These are phyloP conservation scores for Stenoptilia bipunctidactyla DNA, from an alignment of 2,888 invertebrate species.

Conservation along the genomic window DNA sequence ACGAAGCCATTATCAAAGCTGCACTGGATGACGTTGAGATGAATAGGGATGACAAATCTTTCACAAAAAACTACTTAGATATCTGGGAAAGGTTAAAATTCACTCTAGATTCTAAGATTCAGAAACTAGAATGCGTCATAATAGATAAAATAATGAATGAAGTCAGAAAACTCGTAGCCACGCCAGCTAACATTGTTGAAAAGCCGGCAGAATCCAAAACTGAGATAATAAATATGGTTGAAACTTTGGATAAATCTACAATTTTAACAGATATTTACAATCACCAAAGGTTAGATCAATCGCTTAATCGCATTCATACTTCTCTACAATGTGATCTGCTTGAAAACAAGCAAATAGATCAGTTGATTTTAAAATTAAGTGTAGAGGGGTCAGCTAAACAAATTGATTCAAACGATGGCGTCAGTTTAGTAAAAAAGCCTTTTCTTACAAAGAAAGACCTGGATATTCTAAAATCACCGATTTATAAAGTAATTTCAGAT, in stretches of 20 bases:
- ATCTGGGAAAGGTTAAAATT: constrained; percentile 36
- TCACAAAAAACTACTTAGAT: constrained; percentile 25
- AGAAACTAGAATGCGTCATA: constrained; percentile 36
- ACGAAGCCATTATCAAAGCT: constrained; percentile 27
- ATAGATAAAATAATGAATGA: constrained; percentile 36
- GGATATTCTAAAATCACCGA: background rate
- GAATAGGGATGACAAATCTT: constrained; percentile 19
- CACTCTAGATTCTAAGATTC: constrained; percentile 33
- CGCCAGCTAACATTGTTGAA: no score
- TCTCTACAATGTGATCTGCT: constrained; percentile 38
- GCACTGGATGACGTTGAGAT: constrained; percentile 22
- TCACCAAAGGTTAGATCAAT: no score
- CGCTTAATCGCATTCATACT: no score
- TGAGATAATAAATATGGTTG: background rate
- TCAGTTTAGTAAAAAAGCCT: background rate
- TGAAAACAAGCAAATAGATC: constrained; percentile 35
- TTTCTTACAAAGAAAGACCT: background rate
- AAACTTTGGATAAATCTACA: no score
- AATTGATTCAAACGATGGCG: background rate
- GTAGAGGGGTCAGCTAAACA: constrained; percentile 16
- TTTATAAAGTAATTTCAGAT: background rate
- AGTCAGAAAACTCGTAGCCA: constrained; percentile 25
- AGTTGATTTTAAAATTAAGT: constrained; percentile 29
- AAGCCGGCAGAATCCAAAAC: constrained; percentile 9
- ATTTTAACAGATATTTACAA: no score